Evolutionary conservation across 1,140 invertebrate species (phyloP).

Genomic region (Pteromalus puparum): DNA sequence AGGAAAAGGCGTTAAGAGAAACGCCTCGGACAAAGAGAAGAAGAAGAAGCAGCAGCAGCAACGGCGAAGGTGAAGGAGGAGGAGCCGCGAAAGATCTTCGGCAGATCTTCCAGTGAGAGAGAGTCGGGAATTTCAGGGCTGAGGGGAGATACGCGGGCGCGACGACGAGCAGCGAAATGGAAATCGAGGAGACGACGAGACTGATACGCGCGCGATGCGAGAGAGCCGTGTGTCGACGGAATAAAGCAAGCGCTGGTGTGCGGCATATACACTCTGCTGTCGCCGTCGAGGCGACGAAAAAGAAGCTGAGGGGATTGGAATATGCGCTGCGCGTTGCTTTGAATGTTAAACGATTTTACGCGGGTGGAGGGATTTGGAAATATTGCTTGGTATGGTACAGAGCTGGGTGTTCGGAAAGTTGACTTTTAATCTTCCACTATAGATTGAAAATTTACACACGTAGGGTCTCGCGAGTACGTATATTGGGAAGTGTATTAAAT

Average conservation of each 20-base stretch:
- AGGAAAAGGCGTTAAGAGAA: constrained; percentile 36
- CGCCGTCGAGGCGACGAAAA: background rate
- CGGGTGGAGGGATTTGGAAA: too few species aligned
- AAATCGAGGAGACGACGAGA: constrained; percentile 37
- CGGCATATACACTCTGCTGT: background rate
- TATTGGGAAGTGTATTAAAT: too few species aligned
- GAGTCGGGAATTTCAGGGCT: constrained; percentile 32
- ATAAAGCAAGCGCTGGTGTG: constrained; percentile 15
- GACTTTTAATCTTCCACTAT: too few species aligned
- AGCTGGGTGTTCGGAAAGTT: too few species aligned
- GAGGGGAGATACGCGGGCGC: background rate
- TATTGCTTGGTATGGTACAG: too few species aligned
- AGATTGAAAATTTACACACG: too few species aligned
- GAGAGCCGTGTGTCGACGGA: background rate
- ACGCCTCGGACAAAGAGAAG: constrained; percentile 11
- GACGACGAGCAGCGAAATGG: constrained; percentile 22
- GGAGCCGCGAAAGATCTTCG: constrained; percentile 34
- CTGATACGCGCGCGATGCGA: constrained; percentile 6
- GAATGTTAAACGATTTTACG: background rate
- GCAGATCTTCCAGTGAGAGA: constrained; percentile 17
- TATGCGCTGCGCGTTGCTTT: background rate
- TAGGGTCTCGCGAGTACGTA: too few species aligned
- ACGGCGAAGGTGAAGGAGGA: constrained; percentile 7
- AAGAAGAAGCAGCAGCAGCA: background rate
- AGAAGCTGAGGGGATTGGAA: background rate